Percentiles rank a stretch among this genome's conserved stretches.
Evolutionary conservation across 2,888 invertebrate genomes (phyloP).

Genomic region (Acronicta leporina): DNA sequence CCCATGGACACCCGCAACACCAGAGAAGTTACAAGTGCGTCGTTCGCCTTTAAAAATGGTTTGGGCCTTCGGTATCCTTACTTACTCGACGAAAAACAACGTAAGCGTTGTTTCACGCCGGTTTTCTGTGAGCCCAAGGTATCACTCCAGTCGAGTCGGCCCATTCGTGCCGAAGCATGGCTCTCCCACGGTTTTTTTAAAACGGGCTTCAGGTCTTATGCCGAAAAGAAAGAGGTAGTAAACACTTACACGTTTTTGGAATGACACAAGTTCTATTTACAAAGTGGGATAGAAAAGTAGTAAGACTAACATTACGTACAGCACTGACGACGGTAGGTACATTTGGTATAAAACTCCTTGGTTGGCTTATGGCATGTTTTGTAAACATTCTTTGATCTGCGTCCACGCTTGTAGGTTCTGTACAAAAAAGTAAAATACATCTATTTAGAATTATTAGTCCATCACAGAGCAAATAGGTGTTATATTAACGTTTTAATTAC

Average conservation of each 20-base stretch:
- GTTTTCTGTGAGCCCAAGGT: too few species aligned
- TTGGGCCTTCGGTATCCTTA: too few species aligned
- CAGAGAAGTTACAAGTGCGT: too few species aligned
- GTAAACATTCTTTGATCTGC: conserved; percentile 92
- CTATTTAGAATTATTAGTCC: too few species aligned
- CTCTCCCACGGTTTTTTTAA: too few species aligned
- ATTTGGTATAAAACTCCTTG: conserved; percentile 66
- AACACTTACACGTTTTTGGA: conserved; percentile 28
- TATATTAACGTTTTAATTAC: too few species aligned
- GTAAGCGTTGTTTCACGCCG: too few species aligned
- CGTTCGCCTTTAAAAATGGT: too few species aligned
- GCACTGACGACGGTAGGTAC: conserved; percentile 61
- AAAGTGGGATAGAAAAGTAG: conserved; percentile 72
- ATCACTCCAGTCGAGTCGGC: too few species aligned
- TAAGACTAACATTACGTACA: conserved; percentile 61
- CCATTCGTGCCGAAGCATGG: too few species aligned
- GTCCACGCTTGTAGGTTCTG: conserved; percentile 94
- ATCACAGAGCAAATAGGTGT: background rate
- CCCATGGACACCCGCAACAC: too few species aligned
- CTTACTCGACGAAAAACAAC: too few species aligned
- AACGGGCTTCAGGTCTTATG: background rate
- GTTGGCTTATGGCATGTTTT: conserved; percentile 90
- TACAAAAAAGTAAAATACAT: conserved; percentile 41
- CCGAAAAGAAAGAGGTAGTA: background rate
- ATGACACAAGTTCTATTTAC: conserved; percentile 54